Percentiles rank a stretch among this genome's conserved stretches.
These are phyloP conservation scores for Seriola rivoliana DNA, from an alignment of 2,113 vertebrate genomes.

Conservation along the genomic window DNA sequence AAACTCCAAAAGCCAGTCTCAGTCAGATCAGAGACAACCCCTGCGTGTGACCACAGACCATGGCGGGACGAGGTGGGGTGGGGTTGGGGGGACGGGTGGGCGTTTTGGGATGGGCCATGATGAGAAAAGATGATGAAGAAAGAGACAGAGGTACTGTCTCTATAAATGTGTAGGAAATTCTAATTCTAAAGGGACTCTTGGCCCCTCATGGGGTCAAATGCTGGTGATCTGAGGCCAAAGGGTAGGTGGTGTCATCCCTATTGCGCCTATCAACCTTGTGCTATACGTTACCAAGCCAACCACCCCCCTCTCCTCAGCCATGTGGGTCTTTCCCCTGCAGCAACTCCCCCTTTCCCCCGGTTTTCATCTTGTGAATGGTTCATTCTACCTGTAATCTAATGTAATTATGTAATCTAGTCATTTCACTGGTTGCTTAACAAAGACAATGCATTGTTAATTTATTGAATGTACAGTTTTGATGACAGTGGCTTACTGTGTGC, in stretches of 20 bases:
- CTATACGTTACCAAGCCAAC: constrained; percentile 52
- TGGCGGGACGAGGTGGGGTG: constrained; percentile 3
- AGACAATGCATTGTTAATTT: constrained; percentile 75
- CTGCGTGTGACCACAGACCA: constrained; percentile 19
- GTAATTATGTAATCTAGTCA: constrained; percentile 80
- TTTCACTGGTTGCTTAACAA: constrained; percentile 73
- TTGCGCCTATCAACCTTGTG: constrained; percentile 52
- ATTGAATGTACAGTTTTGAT: constrained; percentile 83
- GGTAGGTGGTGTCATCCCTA: constrained; percentile 65
- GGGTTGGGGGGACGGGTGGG: background rate
- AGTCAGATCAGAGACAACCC: constrained; percentile 57
- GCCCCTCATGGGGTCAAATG: constrained; percentile 3
- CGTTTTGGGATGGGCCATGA: background rate
- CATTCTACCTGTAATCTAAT: constrained; percentile 71
- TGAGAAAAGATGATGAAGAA: constrained; percentile 6
- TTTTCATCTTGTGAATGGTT: constrained; percentile 73
- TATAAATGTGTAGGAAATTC: constrained; percentile 21
- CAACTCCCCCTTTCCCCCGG: background rate
- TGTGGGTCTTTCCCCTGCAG: constrained; percentile 30
- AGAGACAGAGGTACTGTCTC: constrained; percentile 1
- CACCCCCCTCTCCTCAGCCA: constrained; percentile 41
- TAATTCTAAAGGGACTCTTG: constrained; percentile 32
- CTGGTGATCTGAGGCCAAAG: constrained; percentile 35
- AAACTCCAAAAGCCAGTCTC: constrained; percentile 24
- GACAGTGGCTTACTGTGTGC: constrained; percentile 69